Evolutionary conservation across 37 sponge, comb jelly and placozoan species (phyloP).

Genomic region (Oscarella lobularis): DNA sequence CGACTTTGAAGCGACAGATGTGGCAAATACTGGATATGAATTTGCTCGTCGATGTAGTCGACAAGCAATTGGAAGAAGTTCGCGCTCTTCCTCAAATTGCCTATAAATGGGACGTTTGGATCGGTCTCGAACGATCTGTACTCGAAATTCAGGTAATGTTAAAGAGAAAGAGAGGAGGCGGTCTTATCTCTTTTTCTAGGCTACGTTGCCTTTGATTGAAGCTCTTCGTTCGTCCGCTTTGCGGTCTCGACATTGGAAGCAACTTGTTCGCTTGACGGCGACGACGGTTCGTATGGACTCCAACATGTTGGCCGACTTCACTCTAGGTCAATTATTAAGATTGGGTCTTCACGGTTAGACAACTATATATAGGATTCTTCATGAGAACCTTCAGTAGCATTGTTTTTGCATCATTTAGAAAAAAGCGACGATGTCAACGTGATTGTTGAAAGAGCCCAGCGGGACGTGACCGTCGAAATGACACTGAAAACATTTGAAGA

Average conservation of each 20-base stretch:
- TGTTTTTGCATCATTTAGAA: too few species aligned
- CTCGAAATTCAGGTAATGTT: not conserved
- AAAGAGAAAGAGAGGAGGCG: not conserved
- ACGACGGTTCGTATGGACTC: conserved; percentile 20
- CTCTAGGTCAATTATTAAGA: conserved; percentile 26
- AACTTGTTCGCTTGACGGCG: conserved; percentile 35
- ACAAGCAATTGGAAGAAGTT: not conserved
- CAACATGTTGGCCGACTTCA: conserved; percentile 21
- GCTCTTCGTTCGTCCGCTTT: conserved; percentile 40
- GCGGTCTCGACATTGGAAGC: conserved; percentile 96
- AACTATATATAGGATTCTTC: not conserved
- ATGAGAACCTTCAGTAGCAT: too few species aligned
- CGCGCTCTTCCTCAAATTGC: not conserved
- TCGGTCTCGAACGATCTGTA: not conserved
- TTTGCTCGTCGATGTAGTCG: not conserved
- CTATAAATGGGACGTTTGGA: not conserved
- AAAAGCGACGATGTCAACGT: conserved; percentile 30
- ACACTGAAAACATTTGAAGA: conserved; percentile 81
- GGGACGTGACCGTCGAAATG: conserved; percentile 73
- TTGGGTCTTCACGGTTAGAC: conserved; percentile 30
- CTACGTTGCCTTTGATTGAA: conserved; percentile 35
- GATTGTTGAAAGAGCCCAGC: conserved; percentile 58
- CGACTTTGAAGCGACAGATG: not conserved
- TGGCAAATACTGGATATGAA: not conserved
- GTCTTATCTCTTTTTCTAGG: conserved; percentile 4